phyloP scores from a whole-genome alignment of 2,797 vertebrate genomes.

The Acrossocheilus wenchowensis region DNA sequence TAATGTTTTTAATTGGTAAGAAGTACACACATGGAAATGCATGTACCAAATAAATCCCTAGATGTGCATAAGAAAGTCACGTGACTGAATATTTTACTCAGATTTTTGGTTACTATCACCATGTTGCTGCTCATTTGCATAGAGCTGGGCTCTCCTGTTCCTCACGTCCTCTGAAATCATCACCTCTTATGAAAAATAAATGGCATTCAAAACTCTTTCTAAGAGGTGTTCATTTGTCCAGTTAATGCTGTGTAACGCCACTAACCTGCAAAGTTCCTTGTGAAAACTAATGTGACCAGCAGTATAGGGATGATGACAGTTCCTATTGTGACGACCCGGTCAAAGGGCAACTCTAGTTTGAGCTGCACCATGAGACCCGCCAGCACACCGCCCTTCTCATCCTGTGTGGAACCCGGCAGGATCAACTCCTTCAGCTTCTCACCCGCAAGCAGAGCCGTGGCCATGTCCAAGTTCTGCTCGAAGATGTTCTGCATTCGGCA shows the following conservation, averaged over 20 bases:
- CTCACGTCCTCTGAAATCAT: neutral
- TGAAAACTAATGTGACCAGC: conserved; percentile 97
- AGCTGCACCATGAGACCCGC: conserved; percentile 94
- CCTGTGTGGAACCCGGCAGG: conserved; percentile 92
- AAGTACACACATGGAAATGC: neutral
- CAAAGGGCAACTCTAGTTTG: conserved; percentile 97
- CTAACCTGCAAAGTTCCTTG: conserved; percentile 98
- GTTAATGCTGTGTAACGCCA: conserved; percentile 13
- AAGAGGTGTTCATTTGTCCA: neutral
- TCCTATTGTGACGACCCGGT: conserved; percentile 97
- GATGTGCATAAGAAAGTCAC: neutral
- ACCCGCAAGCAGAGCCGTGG: conserved; percentile 95
- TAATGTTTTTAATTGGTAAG: neutral
- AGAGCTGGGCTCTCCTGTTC: neutral
- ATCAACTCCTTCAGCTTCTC: conserved; percentile 99
- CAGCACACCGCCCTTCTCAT: conserved; percentile 90
- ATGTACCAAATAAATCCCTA: neutral
- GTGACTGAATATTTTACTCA: neutral
- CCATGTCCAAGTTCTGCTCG: conserved; percentile 99
- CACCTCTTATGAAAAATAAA: neutral
- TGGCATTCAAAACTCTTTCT: neutral
- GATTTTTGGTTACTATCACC: neutral
- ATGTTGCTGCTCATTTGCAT: neutral
- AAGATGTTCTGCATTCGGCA: conserved; percentile 97
- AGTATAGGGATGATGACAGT: conserved; percentile 98